Base-by-base conservation (phyloP, 2,888 invertebrate genomes). In the Gastracanthus pulcherrimus region DNA sequence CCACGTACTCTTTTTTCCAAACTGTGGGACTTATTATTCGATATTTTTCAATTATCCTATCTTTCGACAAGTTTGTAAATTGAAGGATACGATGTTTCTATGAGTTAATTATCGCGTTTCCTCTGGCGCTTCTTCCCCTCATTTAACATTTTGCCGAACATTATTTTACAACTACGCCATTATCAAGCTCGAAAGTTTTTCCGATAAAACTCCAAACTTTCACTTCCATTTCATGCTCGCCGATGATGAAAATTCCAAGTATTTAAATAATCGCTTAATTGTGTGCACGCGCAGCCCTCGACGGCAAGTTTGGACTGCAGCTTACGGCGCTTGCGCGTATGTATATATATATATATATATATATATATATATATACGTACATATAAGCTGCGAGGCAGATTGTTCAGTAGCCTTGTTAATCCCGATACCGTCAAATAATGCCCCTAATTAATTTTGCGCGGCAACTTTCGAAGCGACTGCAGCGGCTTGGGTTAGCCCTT, bases 371-470 rank as follows among this genome's bases (percentile, higher is more conserved):
- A 1, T n/a, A n/a, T 5, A 16, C 55, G 23, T 3, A 26, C 26
- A 55, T 11, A 26, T 11, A 29, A 58, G 29, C 26, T 58, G 9
- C 29, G 11, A 26, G 13, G 26, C 23, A 58, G 58, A 58, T 58
- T 58, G 26, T 26, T 26, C 31, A 62, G 34, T 29, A 62, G 60
- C 31, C 51, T 64, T 77, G 70, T 51, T 71, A 77, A 62, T 71
- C 70, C 26, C 48, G 51, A 38, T 62, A 77, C 26, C 38, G 29
- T 77, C 62, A n/a, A 69, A 64, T 64, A 60, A 64, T 77, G 38
- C 26, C 16, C 23, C 16, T 55, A 55, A 71, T 71, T 78, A 71
- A 75, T 75, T 75, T 75, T 34, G 7, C 16, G 13, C 16, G 13
- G 36, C 23, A 55, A 64, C 71, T 78, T 71, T 41, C 31, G 38